These are phyloP conservation scores for Apogon hyalosoma DNA, from an alignment of 2,797 vertebrate species.

Conservation along the genomic window DNA sequence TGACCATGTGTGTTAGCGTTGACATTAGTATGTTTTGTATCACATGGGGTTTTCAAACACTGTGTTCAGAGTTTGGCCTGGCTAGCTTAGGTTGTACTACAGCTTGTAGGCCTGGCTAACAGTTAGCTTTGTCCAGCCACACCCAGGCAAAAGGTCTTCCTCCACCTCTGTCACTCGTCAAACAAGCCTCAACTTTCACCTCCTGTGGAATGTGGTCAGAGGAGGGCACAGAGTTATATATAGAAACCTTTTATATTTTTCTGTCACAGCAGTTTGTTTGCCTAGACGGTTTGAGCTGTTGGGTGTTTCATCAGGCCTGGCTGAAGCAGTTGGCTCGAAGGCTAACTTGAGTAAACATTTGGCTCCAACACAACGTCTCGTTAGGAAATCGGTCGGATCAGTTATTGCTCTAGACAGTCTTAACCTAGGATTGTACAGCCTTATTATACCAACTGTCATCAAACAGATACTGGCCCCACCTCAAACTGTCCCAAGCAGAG, in stretches of 20 bases:
- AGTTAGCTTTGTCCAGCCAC: slow-evolving; percentile 63
- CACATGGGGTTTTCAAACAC: slow-evolving; percentile 35
- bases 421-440: slow-evolving; percentile 34
- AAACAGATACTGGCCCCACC: slow-evolving; percentile 18
- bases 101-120: slow-evolving; percentile 41
- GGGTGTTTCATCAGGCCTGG: slow-evolving; percentile 60
- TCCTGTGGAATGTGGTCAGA: slow-evolving; percentile 71
- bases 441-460: slow-evolving; percentile 1
- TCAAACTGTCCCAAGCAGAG: slow-evolving; percentile 26
- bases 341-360: slow-evolving; percentile 65
- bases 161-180: slow-evolving; percentile 62
- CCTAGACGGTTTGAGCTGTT: slow-evolving; percentile 61
- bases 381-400: slow-evolving; percentile 23
- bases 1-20: slow-evolving; percentile 46
- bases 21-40: slow-evolving; percentile 52
- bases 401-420: slow-evolving; percentile 37
- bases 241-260: slow-evolving; percentile 74
- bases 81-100: slow-evolving; percentile 20
- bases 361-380: slow-evolving; percentile 27
- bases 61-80: slow-evolving; percentile 17
- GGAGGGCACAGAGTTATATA: slow-evolving; percentile 59
- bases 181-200: slow-evolving; percentile 79
- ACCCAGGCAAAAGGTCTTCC: slow-evolving; percentile 68
- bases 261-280: slow-evolving; percentile 69
- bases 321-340: slow-evolving; percentile 45